These are phyloP conservation scores for Lerista edwardsae DNA, from an alignment of 2,797 vertebrate species.

Conservation along the genomic window DNA sequence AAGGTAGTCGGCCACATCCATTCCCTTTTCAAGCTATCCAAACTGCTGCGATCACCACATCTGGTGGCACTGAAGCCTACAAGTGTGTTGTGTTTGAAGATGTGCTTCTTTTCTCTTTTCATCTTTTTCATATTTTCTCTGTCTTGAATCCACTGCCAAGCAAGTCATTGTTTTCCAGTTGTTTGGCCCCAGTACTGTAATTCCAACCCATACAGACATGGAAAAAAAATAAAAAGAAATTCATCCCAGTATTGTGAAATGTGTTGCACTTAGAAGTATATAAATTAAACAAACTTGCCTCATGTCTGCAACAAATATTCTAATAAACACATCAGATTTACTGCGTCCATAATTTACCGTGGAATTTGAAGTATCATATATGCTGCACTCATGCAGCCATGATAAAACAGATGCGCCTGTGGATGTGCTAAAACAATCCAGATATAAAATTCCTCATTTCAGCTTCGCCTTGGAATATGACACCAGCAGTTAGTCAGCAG, in stretches of 20 bases:
- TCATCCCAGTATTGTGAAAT: background rate
- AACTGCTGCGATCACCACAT: background rate
- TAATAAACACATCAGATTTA: background rate
- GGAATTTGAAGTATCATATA: background rate
- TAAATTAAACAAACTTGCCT: background rate
- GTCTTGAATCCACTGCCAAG: background rate
- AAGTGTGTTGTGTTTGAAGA: background rate
- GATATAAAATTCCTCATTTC: background rate
- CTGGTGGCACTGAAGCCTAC: background rate
- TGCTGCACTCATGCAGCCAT: background rate
- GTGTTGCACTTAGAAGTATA: background rate
- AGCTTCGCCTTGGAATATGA: background rate
- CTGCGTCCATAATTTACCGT: background rate
- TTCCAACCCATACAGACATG: background rate
- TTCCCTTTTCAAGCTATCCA: background rate
- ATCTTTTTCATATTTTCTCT: too few species aligned
- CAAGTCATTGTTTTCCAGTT: background rate
- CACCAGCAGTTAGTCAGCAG: background rate
- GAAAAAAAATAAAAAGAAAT: background rate
- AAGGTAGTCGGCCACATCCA: too few species aligned
- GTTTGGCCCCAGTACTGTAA: background rate
- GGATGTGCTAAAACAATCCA: background rate
- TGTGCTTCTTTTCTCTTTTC: too few species aligned
- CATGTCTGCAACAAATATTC: constrained; percentile 5
- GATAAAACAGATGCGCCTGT: background rate